A percentile compares a stretch with the other conserved stretches of the same genome.
Evolutionary conservation across 2,888 invertebrate species (phyloP).

Genomic region (Sphaerophoria taeniata): DNA sequence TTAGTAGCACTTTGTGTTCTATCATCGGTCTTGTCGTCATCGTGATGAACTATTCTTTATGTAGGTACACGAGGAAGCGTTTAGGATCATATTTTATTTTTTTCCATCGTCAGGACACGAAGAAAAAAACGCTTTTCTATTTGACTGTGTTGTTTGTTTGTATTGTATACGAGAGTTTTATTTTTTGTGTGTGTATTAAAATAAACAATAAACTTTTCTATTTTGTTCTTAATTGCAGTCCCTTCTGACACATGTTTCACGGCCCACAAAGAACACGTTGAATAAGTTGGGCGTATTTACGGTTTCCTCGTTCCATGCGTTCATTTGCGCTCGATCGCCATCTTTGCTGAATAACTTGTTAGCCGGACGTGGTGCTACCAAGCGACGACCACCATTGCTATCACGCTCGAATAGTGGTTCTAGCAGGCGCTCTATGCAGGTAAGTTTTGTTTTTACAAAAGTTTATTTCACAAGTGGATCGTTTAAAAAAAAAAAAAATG

Average conservation of each 20-base stretch:
- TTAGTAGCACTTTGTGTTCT: slow-evolving; percentile 33
- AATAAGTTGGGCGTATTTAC: slow-evolving; percentile 98
- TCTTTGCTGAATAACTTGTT: slow-evolving; percentile 95
- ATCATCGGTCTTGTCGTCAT: slow-evolving; percentile 6
- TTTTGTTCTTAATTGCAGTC: slow-evolving; percentile 87
- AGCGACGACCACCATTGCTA: slow-evolving; percentile 93
- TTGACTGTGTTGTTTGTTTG: slow-evolving; percentile 54
- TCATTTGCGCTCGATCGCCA: slow-evolving; percentile 97
- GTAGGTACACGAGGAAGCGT: slow-evolving; percentile 57
- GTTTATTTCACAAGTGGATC: background rate
- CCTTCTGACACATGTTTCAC: slow-evolving; percentile 96
- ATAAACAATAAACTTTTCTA: slow-evolving; percentile 39
- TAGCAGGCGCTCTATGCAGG: slow-evolving; percentile 93
- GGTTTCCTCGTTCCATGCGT: slow-evolving; percentile 98
- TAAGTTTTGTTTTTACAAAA: slow-evolving; percentile 79
- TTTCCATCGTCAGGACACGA: slow-evolving; percentile 32
- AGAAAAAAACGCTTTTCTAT: slow-evolving; percentile 51
- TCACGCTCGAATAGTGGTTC: slow-evolving; percentile 95
- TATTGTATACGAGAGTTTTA: slow-evolving; percentile 40
- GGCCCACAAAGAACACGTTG: slow-evolving; percentile 96
- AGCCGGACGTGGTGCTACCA: slow-evolving; percentile 95
- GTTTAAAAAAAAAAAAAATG: no score
- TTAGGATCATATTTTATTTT: slow-evolving; percentile 43
- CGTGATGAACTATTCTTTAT: slow-evolving; percentile 65
- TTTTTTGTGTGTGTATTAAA: slow-evolving; percentile 33